Evolutionary conservation across 2,888 invertebrate genomes (phyloP), one percentile per base, ranked within the genome.

Genomic region (Brassicogethes aeneus): DNA sequence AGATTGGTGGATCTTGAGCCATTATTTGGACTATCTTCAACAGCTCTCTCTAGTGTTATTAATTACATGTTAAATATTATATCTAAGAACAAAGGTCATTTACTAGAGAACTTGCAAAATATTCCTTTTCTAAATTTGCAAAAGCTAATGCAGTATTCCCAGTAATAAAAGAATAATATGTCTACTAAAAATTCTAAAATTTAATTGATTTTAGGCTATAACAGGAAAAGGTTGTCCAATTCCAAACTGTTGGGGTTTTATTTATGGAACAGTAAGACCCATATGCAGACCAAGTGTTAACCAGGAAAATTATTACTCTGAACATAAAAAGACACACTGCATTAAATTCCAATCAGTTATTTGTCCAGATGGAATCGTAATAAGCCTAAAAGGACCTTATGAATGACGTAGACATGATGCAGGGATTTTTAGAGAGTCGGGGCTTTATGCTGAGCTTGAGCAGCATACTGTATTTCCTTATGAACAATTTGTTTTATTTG

Each of bases 341-440:
- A 17, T 52, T 2, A 53, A 52, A 37, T 53, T 44, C 37, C 50
- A 51, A 36, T 51, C 44, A 10, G 45, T 53, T 15, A 14, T 52
- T 13, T 41, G n/a, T 42, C 53, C 52, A 13, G 50, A 53, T 45
- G 51, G 48, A 8, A 44, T 51, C 35, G 40, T 46, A 14, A 38
- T 44, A 12, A 49, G 42, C 32, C 29, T 47, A 8, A 45, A 36
- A 13, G 52, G 47, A 15, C 34, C 46, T 29, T 48, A 33, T 42
- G 33, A 39, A 14, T 46, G 48, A 23, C 31, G 50, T 13, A 37
- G 50, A n/a, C 48, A 53, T 47, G 50, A 51, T 43, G 50, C 49
- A 10, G 44, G 43, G 8, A 53, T 51, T 10, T 51, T 53, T 34
- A 38, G 48, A 30, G 48, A 53, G 16, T 42, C 44, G 8, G 39